Evolutionary conservation across 2,888 invertebrate genomes (phyloP), one percentile per base, ranked within the genome.

Genomic region (Dynastes maya): DNA sequence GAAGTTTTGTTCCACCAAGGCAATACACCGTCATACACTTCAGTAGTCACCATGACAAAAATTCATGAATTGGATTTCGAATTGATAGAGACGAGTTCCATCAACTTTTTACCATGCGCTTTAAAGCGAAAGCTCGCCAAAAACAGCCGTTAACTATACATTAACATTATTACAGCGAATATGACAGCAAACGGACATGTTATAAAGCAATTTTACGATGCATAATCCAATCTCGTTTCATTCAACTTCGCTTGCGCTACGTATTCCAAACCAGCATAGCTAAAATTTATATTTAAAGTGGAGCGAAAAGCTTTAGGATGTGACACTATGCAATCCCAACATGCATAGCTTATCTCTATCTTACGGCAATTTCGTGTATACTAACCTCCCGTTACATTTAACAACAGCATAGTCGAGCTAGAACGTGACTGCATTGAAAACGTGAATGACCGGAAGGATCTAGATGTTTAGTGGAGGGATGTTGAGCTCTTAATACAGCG

Each of bases 181-280:
- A 29, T 29, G 63, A 63, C 32, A 13, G 63, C 11, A 11, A 63
- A 32, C 63, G 32, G 63, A 63, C 63, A 63, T 29, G 63, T 63
- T 32, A 63, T 63, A 63, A 63, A 63, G 29, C 63, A 63, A 63
- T 63, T 63, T 63, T 63, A 63, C 63, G 32, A 63, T 9, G 63
- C 11, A 29, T 63, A 63, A 63, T 63, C 29, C 63, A 63, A 63
- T 63, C 13, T 63, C 29, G n/a, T 27, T 32, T 63, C 29, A 27
- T 29, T 13, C 27, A 32, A 13, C 29, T 63, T n/a, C 29, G 27
- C 29, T 13, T 5, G 11, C 63, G 27, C 29, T 9, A 22, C 29
- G 32, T 63, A 29, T 13, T 11, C 63, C 63, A 13, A 32, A 63
- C 32, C 27, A 32, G 13, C 29, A 32, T 13, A 27, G 29, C 27